Evolutionary conservation across 2,888 invertebrate species (phyloP), one percentile per base, ranked within the genome.

Genomic region (Cacoxenus indagator): DNA sequence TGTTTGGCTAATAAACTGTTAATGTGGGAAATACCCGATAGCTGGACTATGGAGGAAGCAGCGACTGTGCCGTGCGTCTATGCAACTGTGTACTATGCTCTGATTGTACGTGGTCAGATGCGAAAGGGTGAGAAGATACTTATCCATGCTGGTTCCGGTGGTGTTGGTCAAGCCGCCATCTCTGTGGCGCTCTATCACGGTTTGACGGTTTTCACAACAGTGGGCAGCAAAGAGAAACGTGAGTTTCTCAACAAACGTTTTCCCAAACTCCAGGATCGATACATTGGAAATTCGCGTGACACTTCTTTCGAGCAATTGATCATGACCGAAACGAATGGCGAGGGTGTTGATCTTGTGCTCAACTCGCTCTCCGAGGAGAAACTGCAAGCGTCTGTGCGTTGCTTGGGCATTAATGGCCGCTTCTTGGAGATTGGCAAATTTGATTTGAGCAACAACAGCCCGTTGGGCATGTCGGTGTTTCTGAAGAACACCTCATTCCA

Each of bases 341-440:
- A 92, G 77, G 98, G 98, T 74, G 98, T 99, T n/a, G 96, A 99
- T 87, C 89, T 98, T 17, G 95, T 99, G 26, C 91, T 99, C 68
- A 99, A 99, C 89, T 99, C 99, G 3, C 90, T 99, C 70, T 94
- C 99, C 9, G 97, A 94, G 82, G 96, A 98, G 78, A 96, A 98
- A 89, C 90, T 99, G 67, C 96, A 94, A 87, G 98, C 98, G 5
- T 97, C 97, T 66, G 91, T 99, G 19, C 92, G 98, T 78, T 96
- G 98, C 85, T 90, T 99, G 69, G 97, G 96, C 0, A 90, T 92
- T 73, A 96, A 97, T 86, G 99, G 98, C 11, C 92, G 98, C 70
- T 99, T 99, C 90, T 91, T 98, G 72, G 99, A 99, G 90, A 99
- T 99, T 85, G 99, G 99, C 81, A 99, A 99, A 89, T 96, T 95